Evolutionary conservation across 2,113 vertebrate species (phyloP).

Genomic region (Felis catus): DNA sequence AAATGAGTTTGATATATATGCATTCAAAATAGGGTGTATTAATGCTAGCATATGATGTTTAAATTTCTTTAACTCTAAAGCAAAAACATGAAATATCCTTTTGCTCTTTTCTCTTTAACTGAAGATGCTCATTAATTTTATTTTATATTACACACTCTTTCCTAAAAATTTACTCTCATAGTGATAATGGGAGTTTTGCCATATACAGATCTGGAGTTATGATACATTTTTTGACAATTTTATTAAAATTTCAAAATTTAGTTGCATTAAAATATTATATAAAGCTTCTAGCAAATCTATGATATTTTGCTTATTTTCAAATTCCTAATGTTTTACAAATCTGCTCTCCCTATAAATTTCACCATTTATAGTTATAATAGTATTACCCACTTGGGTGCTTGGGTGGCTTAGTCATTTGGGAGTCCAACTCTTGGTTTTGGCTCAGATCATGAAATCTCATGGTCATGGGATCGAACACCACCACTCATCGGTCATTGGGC

Average conservation of each 20-base stretch:
- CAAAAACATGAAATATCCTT: constrained; percentile 67
- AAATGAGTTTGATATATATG: constrained; percentile 52
- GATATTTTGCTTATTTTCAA: neutral
- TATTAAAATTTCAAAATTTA: constrained; percentile 50
- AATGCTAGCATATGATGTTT: constrained; percentile 35
- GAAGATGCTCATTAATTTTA: constrained; percentile 69
- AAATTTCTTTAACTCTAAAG: constrained; percentile 38
- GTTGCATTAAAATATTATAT: constrained; percentile 33
- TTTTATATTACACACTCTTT: constrained; percentile 28
- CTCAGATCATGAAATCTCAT: too few relatives aligned
- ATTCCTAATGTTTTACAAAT: neutral
- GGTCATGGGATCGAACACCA: too few relatives aligned
- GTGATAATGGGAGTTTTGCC: constrained; percentile 40
- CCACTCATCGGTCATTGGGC: too few relatives aligned
- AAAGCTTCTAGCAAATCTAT: neutral
- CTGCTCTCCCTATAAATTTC: neutral
- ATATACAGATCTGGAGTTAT: constrained; percentile 16
- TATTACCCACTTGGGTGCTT: neutral
- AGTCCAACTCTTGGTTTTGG: too few relatives aligned
- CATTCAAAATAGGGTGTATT: constrained; percentile 54
- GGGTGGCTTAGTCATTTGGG: too few relatives aligned
- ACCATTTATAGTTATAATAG: neutral
- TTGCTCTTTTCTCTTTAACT: constrained; percentile 53
- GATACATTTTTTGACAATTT: constrained; percentile 36
- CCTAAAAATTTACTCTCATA: constrained; percentile 64